phyloP scores from a whole-genome alignment of 1,140 invertebrate species.

The Ectropis grisescens region DNA sequence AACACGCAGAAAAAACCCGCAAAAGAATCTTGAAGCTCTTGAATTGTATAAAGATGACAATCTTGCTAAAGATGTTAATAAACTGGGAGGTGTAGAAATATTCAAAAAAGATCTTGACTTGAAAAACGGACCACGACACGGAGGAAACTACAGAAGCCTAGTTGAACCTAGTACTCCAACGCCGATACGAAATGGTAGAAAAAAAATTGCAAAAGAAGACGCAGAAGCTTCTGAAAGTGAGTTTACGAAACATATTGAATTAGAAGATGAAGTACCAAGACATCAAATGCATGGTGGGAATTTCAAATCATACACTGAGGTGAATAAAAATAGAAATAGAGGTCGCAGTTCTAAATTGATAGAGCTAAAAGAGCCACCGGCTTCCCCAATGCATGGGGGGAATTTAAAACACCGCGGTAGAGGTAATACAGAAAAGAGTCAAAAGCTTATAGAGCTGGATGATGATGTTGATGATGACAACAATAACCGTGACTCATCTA shows the following conservation, averaged over 20 bases:
- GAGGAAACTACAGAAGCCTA: conserved; percentile 54
- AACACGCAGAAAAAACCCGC: conserved; percentile 20
- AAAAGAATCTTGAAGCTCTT: conserved; percentile 37
- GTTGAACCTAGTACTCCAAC: conserved; percentile 7
- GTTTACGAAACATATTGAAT: conserved; percentile 30
- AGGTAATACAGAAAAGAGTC: conserved; percentile 19
- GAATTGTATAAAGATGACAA: conserved; percentile 56
- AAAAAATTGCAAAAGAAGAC: conserved; percentile 15
- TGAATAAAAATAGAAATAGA: conserved; percentile 12
- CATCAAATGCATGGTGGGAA: conserved; percentile 21
- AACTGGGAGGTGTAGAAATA: conserved; percentile 56
- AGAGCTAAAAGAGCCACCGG: conserved; percentile 20
- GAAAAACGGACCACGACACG: conserved; percentile 46
- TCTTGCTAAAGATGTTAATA: conserved; percentile 55
- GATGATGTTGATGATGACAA: conserved; percentile 21
- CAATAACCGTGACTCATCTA: too few species aligned
- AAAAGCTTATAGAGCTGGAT: conserved; percentile 40
- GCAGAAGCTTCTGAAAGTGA: conserved; percentile 36
- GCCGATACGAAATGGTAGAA: conserved; percentile 3
- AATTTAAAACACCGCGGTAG: conserved; percentile 26
- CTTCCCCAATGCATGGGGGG: conserved; percentile 28
- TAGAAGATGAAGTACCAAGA: conserved; percentile 13
- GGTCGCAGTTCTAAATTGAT: conserved; percentile 25
- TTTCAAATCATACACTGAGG: conserved; percentile 17
- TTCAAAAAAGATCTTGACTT: conserved; percentile 46